Evolutionary conservation across 2,888 invertebrate genomes (phyloP).

Genomic region (Hirtodrosophila cameraria): DNA sequence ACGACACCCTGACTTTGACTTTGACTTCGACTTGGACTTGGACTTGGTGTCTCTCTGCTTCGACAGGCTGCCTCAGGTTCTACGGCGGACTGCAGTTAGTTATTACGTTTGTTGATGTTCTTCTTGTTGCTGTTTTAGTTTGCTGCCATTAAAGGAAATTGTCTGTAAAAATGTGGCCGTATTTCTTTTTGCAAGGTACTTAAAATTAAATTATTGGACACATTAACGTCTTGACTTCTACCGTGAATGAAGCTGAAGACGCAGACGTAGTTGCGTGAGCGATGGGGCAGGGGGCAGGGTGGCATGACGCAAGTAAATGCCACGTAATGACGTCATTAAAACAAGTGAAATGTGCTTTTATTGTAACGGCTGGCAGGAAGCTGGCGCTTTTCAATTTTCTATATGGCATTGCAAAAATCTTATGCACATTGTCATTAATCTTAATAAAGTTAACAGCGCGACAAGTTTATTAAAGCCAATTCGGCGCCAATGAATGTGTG

Average conservation of each 20-base stretch:
- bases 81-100: conserved; percentile 40
- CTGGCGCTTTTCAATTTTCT: conserved; percentile 68
- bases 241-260: conserved; percentile 32
- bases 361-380: conserved; percentile 51
- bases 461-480: conserved; percentile 77
- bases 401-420: conserved; percentile 53
- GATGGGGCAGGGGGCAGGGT: neutral
- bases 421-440: conserved; percentile 70
- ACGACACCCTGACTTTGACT: conserved; percentile 22
- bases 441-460: conserved; percentile 77
- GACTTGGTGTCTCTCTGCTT: conserved; percentile 33
- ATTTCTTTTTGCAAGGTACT: conserved; percentile 80
- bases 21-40: conserved; percentile 28
- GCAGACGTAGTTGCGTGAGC: conserved; percentile 21
- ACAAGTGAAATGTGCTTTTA: conserved; percentile 79
- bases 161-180: conserved; percentile 79
- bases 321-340: conserved; percentile 79
- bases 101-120: conserved; percentile 32
- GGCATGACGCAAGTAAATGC: conserved; percentile 69
- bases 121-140: conserved; percentile 44
- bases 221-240: conserved; percentile 77
- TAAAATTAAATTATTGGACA: conserved; percentile 80
- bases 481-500: conserved; percentile 55
- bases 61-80: conserved; percentile 55
- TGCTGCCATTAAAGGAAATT: conserved; percentile 76